These are phyloP conservation scores for Sebastes matsubarae DNA, from an alignment of 2,797 vertebrate genomes.

Conservation along the genomic window DNA sequence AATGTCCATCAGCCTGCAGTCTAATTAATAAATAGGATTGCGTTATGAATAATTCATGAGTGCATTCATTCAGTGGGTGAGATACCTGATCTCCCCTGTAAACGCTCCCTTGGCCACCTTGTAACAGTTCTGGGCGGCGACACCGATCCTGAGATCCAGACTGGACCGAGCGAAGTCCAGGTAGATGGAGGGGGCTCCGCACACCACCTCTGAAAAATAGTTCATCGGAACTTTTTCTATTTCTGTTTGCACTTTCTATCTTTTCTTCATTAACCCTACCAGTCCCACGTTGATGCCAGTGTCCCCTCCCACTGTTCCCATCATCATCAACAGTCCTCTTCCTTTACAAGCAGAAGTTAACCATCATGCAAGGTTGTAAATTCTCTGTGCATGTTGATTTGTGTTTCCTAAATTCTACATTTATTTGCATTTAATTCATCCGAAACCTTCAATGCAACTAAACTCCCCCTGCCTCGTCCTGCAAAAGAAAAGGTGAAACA, in stretches of 20 bases:
- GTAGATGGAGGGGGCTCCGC: constrained; percentile 90
- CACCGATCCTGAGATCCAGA: constrained; percentile 86
- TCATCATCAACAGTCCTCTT: background rate
- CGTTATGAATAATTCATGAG: background rate
- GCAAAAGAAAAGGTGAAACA: too few species aligned
- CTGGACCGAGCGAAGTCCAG: constrained; percentile 90
- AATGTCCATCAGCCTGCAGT: background rate
- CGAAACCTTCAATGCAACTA: background rate
- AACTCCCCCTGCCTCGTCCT: too few species aligned
- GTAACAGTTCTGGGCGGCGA: constrained; percentile 95
- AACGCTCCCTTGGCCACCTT: constrained; percentile 94
- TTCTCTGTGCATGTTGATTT: background rate
- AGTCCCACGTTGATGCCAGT: background rate
- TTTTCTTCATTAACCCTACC: background rate
- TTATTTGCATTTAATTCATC: background rate
- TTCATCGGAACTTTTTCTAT: background rate
- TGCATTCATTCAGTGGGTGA: background rate
- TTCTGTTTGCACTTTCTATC: background rate
- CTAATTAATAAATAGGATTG: too few species aligned
- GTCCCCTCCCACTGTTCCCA: background rate
- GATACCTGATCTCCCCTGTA: constrained; percentile 95
- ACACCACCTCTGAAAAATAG: constrained; percentile 88
- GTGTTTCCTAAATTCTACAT: background rate
- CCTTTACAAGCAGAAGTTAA: background rate
- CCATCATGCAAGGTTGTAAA: background rate